These are phyloP conservation scores for Takifugu flavidus DNA, from an alignment of 2,113 vertebrate species.

Conservation along the genomic window DNA sequence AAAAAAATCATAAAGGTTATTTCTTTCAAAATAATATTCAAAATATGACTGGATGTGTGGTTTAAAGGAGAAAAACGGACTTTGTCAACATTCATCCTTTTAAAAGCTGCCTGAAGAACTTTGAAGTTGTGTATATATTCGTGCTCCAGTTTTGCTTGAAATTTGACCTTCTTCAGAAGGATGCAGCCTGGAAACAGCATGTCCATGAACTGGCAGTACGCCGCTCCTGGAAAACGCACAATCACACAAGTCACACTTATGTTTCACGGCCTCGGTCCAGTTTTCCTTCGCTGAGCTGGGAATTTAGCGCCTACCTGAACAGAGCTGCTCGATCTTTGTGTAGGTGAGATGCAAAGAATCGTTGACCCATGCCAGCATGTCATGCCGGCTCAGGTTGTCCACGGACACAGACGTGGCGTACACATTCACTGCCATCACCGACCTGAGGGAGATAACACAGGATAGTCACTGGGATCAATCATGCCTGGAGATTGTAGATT, in stretches of 20 bases:
- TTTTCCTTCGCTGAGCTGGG: neutral
- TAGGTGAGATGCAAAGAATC: conserved; percentile 94
- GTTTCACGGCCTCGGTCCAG: neutral
- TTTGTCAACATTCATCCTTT: conserved; percentile 97
- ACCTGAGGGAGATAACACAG: conserved; percentile 50
- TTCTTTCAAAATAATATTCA: neutral
- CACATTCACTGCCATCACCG: conserved; percentile 98
- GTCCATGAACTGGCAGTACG: conserved; percentile 99
- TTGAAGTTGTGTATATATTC: conserved; percentile 99
- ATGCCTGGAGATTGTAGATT: neutral
- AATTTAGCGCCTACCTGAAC: conserved; percentile 80
- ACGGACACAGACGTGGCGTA: conserved; percentile 96
- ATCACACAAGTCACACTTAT: neutral
- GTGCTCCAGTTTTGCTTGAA: conserved; percentile 96
- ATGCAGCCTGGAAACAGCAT: conserved; percentile 96
- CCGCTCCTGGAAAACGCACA: conserved; percentile 79
- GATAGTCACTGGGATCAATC: neutral
- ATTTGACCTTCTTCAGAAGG: conserved; percentile 95
- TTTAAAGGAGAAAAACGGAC: conserved; percentile 68
- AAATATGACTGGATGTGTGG: neutral
- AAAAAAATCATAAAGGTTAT: neutral
- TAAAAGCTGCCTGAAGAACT: conserved; percentile 95
- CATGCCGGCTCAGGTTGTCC: conserved; percentile 96
- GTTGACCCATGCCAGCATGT: conserved; percentile 98
- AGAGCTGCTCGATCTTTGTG: conserved; percentile 96